A percentile compares a stretch with the other conserved stretches of the same genome.
phyloP scores from a whole-genome alignment of 1,140 invertebrate genomes.

The Cydia amplana region DNA sequence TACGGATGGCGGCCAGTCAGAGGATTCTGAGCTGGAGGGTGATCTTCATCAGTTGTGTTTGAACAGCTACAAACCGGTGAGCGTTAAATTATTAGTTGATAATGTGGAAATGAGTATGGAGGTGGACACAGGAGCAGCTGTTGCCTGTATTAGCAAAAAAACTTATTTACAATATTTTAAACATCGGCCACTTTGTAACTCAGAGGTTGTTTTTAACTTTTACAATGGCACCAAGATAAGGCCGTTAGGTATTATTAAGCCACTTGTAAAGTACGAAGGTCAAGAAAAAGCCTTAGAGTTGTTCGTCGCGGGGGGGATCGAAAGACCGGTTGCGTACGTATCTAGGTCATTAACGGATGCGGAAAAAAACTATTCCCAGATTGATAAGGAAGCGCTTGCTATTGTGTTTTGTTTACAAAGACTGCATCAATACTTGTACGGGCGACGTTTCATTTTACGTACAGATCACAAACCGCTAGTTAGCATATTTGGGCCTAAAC shows the following conservation, averaged over 20 bases:
- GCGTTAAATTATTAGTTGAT: constrained; percentile 38
- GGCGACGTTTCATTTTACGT: not conserved
- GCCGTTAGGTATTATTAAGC: constrained; percentile 34
- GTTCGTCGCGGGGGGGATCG: constrained; percentile 38
- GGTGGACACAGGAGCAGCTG: constrained; percentile 45
- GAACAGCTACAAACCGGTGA: constrained; percentile 39
- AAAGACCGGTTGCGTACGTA: constrained; percentile 43
- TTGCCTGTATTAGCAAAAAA: constrained; percentile 45
- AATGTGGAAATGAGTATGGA: constrained; percentile 41
- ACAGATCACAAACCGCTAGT: constrained; percentile 1
- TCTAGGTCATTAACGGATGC: constrained; percentile 43
- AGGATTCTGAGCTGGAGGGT: not conserved
- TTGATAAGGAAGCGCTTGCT: constrained; percentile 38
- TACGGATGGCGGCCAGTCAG: not conserved
- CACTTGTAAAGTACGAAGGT: constrained; percentile 10
- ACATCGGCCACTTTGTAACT: constrained; percentile 34
- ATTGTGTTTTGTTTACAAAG: constrained; percentile 2
- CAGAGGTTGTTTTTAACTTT: constrained; percentile 38
- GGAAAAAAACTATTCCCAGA: constrained; percentile 49
- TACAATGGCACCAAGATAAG: constrained; percentile 44
- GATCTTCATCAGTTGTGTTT: constrained; percentile 32
- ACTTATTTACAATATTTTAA: constrained; percentile 36
- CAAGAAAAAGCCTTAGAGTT: constrained; percentile 35
- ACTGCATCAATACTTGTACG: constrained; percentile 2
- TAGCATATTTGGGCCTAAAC: not conserved